Evolutionary conservation across 2,113 vertebrate species (phyloP), one percentile per base, ranked within the genome.

Genomic region (Ochotona princeps): DNA sequence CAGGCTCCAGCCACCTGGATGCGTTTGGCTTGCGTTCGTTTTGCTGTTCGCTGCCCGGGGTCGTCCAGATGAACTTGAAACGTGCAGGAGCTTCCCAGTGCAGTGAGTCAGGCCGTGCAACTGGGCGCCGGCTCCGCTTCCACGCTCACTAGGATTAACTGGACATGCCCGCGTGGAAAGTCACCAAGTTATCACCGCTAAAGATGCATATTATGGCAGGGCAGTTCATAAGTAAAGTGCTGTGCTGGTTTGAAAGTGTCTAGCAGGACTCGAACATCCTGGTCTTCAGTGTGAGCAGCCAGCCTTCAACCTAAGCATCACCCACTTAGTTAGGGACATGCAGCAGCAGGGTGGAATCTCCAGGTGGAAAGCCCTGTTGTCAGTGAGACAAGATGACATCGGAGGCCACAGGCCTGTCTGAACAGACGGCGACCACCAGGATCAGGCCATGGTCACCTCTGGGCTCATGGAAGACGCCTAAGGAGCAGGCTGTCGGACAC

Each of bases 391-490:
- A 44, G 38, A 9, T n/a, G 18, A 79, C 21, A 12, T 0, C 38
- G 28, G 5, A 66, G 25, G 32, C 30, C 21, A 1, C 4, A 23
- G n/a, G 11, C 25, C 38, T 2, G 38, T 10, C 11, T 1, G 63
- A n/a, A 17, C 20, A 7, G 1, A 23, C 0, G 0, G 47, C 38
- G 38, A 30, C 51, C 28, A 18, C 76, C 1, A 76, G 69, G 11
- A 5, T 30, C 11, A 57, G 12, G 51, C 13, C 30, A 60, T 1
- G 0, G 5, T 54, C 5, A 35, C 61, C 81, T 79, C 60, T 35
- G 63, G 35, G n/a, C 51, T 78, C 83, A 91, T 2, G 25, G 12
- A 80, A 90, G 5, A 17, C 15, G 17, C 25, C 32, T 66, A 90
- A 78, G 49, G 25, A 32, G n/a, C 0, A 2, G 30, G 79, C 5